Base-by-base conservation (phyloP, 1,140 invertebrate species). In the Drosophila prosaltans region DNA sequence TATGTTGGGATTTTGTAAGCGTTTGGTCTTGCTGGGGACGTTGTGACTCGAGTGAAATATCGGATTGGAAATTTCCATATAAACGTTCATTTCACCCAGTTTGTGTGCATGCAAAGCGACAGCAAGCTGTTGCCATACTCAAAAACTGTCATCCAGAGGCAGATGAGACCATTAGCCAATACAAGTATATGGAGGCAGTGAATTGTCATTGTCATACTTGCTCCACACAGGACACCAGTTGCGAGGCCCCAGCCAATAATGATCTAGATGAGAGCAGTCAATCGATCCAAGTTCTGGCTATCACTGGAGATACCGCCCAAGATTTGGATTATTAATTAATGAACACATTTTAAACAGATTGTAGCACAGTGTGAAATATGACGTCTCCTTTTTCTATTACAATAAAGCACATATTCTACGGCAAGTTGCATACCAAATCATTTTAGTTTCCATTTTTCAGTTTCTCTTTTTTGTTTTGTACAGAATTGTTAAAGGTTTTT, bases 51-150 rank as follows among this genome's bases (percentile, higher is more conserved):
- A 96, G 95, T 81, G 97, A 97, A 94, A 96, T 97, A 65, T 95
- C 96, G 0, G 96, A 97, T 92, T 97, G 95, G 95, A 94, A 96
- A 84, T 97, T 97, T 91, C 97, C 97, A 0, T 97, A 95, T 88
- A 97, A 97, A 91, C 94, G 95, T 40, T 96, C 96, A 3, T 94
- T 95, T 74, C 97, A 98, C 91, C 96, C 96, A 0, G 96, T 97
- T 1, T 98, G 97, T 92, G 95, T 97, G 11, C 97, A 97, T 85
- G 95, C 95, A 2, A 93, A 94, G 2, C 93, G 94, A 1, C 93
- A 93, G 58, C 88, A 92, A n/a, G 92, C 93, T 1, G 92, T 93
- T 16, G 94, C 94, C 0, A 92, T 91, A 5, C 91, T 97, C 3
- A 91, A 83, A 3, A 93, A 96, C 81, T 97, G 96, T 86, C 94